These are phyloP conservation scores for Trachurus trachurus DNA, from an alignment of 2,797 vertebrate species.

Conservation along the genomic window DNA sequence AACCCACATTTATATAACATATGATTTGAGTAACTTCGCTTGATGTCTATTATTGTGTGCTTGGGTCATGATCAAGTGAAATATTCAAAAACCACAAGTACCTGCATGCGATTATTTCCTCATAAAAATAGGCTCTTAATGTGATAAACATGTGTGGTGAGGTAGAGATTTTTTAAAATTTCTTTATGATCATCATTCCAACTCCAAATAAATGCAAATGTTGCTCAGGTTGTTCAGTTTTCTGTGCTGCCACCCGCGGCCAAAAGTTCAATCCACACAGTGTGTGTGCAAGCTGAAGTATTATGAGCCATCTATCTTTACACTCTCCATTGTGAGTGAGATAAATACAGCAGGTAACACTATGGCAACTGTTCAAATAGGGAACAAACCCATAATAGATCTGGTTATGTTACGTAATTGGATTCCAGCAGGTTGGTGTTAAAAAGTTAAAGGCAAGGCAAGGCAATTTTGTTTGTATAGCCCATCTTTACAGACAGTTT, in stretches of 20 bases:
- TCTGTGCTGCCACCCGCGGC: background rate
- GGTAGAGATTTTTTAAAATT: background rate
- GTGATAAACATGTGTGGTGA: background rate
- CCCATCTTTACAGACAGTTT: no score
- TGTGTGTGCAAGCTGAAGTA: slow-evolving; percentile 2
- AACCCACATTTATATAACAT: no score
- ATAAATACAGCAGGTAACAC: slow-evolving; percentile 24
- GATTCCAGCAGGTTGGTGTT: slow-evolving; percentile 16
- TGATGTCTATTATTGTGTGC: no score
- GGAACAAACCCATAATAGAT: background rate
- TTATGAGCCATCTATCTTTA: background rate
- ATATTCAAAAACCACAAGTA: background rate
- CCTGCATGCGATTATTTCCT: background rate
- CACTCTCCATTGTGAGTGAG: background rate
- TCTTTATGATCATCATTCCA: background rate
- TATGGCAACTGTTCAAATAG: slow-evolving; percentile 25
- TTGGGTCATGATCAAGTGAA: background rate
- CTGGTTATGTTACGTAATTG: slow-evolving; percentile 35
- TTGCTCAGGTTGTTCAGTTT: background rate
- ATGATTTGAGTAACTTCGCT: no score
- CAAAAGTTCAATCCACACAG: background rate
- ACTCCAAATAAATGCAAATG: background rate
- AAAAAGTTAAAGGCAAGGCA: background rate
- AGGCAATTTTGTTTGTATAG: no score
- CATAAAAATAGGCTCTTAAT: background rate